Evolutionary conservation across 2,888 invertebrate genomes (phyloP).

Genomic region (Abrostola triplasia): DNA sequence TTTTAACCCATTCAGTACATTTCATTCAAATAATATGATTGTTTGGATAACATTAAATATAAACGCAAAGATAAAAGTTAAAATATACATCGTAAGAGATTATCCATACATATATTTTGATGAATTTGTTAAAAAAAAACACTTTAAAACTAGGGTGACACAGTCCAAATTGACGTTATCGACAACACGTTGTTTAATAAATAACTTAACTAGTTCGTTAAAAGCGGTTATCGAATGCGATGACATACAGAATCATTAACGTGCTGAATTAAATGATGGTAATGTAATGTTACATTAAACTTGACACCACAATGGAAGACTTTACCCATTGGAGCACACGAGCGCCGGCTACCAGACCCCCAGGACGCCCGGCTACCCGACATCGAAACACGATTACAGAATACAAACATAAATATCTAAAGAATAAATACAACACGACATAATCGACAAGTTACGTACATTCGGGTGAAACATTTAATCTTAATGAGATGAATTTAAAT

Average conservation of each 20-base stretch:
- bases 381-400: conserved; percentile 26
- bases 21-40: conserved; percentile 36
- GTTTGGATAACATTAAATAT: conserved; percentile 35
- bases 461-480: conserved; percentile 54
- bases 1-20: conserved; percentile 35
- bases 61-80: conserved; percentile 36
- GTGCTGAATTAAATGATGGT: conserved; percentile 22
- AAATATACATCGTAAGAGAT: conserved; percentile 54
- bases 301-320: conserved; percentile 80
- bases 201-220: conserved; percentile 70
- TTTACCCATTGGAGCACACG: conserved; percentile 51
- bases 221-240: conserved; percentile 44
- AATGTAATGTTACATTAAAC: conserved; percentile 42
- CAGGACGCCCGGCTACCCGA: not conserved
- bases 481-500: conserved; percentile 54
- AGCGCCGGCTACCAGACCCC: conserved; percentile 12
- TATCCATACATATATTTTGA: conserved; percentile 39
- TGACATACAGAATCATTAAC: conserved; percentile 10
- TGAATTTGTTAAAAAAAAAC: conserved; percentile 43
- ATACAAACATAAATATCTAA: conserved; percentile 39
- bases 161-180: conserved; percentile 44
- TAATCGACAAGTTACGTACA: conserved; percentile 42
- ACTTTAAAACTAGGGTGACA: conserved; percentile 45
- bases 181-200: conserved; percentile 63
- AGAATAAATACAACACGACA: conserved; percentile 48